phyloP scores from a whole-genome alignment of 2,888 invertebrate species.

The Holacanthella duospinosa region DNA sequence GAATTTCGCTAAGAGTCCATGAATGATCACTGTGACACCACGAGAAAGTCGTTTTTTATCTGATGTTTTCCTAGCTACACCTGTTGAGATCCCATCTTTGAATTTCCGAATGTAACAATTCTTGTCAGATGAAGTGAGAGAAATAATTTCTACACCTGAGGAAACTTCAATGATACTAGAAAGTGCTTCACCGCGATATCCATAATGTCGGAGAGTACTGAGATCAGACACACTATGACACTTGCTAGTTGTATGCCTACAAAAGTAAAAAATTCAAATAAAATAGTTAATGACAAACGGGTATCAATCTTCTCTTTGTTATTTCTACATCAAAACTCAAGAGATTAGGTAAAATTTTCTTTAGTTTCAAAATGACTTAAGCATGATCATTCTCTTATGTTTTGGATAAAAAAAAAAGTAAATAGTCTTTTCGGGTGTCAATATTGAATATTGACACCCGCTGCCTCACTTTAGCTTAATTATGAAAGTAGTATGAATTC shows the following conservation, averaged over 20 bases:
- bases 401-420: too few relatives aligned
- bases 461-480: not conserved
- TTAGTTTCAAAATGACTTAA: too few relatives aligned
- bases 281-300: not conserved
- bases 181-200: conserved; percentile 58
- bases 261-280: conserved; percentile 5
- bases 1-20: conserved; percentile 53
- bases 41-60: conserved; percentile 48
- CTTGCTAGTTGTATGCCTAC: conserved; percentile 56
- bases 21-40: conserved; percentile 62
- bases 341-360: too few relatives aligned
- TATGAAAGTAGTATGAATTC: too few relatives aligned
- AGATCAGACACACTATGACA: conserved; percentile 48
- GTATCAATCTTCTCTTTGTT: too few relatives aligned
- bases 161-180: conserved; percentile 53
- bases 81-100: conserved; percentile 44
- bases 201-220: conserved; percentile 49
- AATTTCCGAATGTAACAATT: conserved; percentile 53
- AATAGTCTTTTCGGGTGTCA: not conserved
- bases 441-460: not conserved
- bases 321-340: too few relatives aligned
- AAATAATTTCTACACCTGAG: conserved; percentile 50
- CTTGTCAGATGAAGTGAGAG: conserved; percentile 43
- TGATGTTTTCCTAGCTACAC: conserved; percentile 40
- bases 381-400: too few relatives aligned